Base-by-base conservation (phyloP, 2,113 vertebrate species). In the Malurus elegans region DNA sequence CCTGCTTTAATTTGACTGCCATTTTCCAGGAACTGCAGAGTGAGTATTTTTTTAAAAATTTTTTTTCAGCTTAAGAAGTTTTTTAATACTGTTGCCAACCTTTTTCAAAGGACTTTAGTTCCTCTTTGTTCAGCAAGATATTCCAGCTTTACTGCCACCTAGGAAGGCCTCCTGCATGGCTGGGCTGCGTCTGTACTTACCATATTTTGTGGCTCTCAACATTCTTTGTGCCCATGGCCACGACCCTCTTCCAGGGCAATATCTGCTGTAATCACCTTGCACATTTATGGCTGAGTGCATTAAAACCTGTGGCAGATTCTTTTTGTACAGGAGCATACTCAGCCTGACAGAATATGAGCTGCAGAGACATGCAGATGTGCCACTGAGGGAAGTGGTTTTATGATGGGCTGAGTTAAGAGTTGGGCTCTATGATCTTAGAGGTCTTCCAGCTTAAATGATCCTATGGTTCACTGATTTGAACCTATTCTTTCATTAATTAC, bases 181-280 rank as follows among this genome's bases (percentile, higher is more conserved):
- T 4, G 1, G 29, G 20, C 84, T 69, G 44, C 31, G 2, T 24
- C 50, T 69, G 20, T 15, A 8, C 54, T 84, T 64, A 29, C 31
- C 56, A 9, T 0, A 1, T 28, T 36, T 47, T 45, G 50, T 45
- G 6, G 24, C 45, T 32, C 54, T 57, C 40, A 3, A 19, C 0
- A 0, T 8, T 53, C 61, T 42, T 54, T 34, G 50, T 57, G 85
- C 57, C 44, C 12, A 8, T 44, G 36, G 38, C 50, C 2, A 0
- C 8, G 9, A 79, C 47, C 67, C 64, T 11, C 13, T 11, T 71
- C 4, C 0, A 11, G 47, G 45, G 13, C 48, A 88, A 48, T 90
- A 92, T 81, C 88, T 78, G 38, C 48, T 31, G 5, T 72, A 88
- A 91, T 88, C 74, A 86, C 74, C 83, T 88, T 64, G 78, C 80